Conservation (phyloP, 2,113 vertebrate genomes). For the Apteryx owenii region DNA sequence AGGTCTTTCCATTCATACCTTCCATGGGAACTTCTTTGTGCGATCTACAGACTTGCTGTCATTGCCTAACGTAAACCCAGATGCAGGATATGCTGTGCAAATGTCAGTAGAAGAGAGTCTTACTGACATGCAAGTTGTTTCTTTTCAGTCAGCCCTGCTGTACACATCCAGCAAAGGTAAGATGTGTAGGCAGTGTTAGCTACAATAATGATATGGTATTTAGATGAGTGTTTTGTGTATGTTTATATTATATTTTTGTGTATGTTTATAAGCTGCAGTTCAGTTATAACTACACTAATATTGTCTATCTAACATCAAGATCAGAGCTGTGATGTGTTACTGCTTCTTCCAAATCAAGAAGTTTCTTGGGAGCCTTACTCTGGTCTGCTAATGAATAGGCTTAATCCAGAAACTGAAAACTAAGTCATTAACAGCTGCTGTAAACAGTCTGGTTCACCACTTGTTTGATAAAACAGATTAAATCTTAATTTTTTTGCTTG, state of each 20-base stretch:
- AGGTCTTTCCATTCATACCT: constrained; percentile 98
- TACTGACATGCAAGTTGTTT: constrained; percentile 90
- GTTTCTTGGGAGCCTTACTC: neutral
- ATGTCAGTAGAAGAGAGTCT: constrained; percentile 97
- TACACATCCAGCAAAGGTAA: constrained; percentile 98
- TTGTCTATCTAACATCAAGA: neutral
- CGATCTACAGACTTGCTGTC: constrained; percentile 94
- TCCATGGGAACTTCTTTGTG: constrained; percentile 99
- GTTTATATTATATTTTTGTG: neutral
- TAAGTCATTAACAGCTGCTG: neutral
- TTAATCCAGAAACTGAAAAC: neutral
- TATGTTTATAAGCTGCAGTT: neutral
- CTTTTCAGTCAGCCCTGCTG: constrained; percentile 95
- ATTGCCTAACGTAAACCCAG: constrained; percentile 94
- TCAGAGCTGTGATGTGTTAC: neutral
- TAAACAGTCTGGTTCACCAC: neutral
- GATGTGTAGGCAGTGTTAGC: neutral
- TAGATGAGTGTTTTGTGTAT: neutral
- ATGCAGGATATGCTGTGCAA: constrained; percentile 95
- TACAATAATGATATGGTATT: too few relatives aligned
- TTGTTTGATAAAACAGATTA: neutral
- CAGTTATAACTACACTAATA: neutral
- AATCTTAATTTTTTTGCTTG: neutral
- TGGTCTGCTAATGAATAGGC: neutral
- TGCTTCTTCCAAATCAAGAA: neutral